Base-by-base conservation (phyloP, 1,140 invertebrate genomes). In the Drosophila hydei region DNA sequence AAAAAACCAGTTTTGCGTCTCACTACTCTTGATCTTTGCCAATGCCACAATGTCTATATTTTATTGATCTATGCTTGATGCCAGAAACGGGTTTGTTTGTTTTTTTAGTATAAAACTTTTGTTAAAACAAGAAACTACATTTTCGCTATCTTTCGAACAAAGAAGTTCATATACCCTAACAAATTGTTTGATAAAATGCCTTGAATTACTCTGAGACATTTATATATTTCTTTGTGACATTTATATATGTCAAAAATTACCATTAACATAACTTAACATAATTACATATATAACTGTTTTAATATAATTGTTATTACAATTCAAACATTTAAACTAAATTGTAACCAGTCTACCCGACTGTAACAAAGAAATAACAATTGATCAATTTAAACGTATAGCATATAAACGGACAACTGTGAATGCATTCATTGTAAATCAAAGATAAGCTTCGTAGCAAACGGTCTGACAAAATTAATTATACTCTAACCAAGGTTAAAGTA, bases 391-490 rank as follows among this genome's bases (percentile, higher is more conserved):
- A 50, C 23, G 14, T 9, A 43, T 11, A 25, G 9, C 19, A 27
- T 65, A 18, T 38, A 56, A 56, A 12, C 30, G 48, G 7, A 14
- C 19, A 27, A 42, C 40, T n/a, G 4, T 16, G 21, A 27, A 48
- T 40, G n/a, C 6, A 50, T 64, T 64, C 23, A 43, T 50, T 38
- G 23, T 43, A 23, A 40, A 56, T 25, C 7, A 5, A n/a, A 43
- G 38, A 56, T 56, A 56, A 16, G 33, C 18, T 36, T 47, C 9
- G 68, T 50, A 23, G 36, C 61, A 71, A 51, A 43, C 14, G 18
- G 7, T 21, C n/a, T 65, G 45, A 23, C 45, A 30, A 65, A 65
- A 65, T n/a, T 16, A 65, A 65, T 71, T 71, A 71, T 65, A 71
- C 68, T 60, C 48, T 4, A 30, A 12, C 30, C 69, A 72, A 72